These are phyloP conservation scores for Leptinotarsa juncta DNA, from an alignment of 2,888 invertebrate species.

Conservation along the genomic window DNA sequence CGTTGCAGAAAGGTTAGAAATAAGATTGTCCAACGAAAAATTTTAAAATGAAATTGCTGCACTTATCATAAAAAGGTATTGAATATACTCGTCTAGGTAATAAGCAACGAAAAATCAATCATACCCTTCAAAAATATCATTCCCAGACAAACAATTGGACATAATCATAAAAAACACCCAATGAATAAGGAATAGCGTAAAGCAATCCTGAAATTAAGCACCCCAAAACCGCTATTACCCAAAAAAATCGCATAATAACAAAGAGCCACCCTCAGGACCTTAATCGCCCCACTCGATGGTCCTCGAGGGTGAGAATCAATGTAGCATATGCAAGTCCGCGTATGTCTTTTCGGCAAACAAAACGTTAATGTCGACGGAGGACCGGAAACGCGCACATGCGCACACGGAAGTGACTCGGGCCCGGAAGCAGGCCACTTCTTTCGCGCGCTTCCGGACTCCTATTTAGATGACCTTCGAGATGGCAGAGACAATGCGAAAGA, in stretches of 20 bases:
- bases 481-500: conserved; percentile 41
- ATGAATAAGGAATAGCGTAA: conserved; percentile 42
- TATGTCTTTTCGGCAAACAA: conserved; percentile 27
- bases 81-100: no score
- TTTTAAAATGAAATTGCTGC: no score
- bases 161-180: conserved; percentile 25
- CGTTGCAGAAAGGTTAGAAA: no score
- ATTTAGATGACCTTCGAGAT: conserved; percentile 37
- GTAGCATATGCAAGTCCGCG: conserved; percentile 53
- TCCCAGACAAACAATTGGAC: conserved; percentile 13
- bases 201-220: conserved; percentile 56
- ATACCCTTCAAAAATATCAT: background rate
- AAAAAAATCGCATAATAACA: conserved; percentile 54
- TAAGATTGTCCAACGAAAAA: no score
- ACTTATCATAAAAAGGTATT: no score
- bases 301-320: conserved; percentile 55
- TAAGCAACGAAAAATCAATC: background rate
- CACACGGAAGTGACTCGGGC: conserved; percentile 45
- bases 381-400: conserved; percentile 59
- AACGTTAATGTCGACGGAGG: conserved; percentile 61
- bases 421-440: conserved; percentile 51
- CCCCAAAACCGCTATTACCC: conserved; percentile 58
- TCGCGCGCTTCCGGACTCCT: conserved; percentile 32
- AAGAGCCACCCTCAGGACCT: conserved; percentile 43
- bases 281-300: conserved; percentile 47